phyloP scores from a whole-genome alignment of 2,888 invertebrate species.

The Girardia tigrina region DNA sequence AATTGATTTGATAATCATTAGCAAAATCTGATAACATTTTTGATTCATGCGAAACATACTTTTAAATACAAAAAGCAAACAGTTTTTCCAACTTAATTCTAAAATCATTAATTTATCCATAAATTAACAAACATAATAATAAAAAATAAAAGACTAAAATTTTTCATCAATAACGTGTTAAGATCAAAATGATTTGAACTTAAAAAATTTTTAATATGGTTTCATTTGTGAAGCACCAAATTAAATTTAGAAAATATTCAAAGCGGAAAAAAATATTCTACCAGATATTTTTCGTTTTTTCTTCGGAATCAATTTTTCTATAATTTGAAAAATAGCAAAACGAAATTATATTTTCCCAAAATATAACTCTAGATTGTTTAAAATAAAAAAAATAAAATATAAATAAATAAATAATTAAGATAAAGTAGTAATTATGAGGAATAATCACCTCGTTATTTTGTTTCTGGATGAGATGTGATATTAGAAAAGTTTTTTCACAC shows the following conservation, averaged over 20 bases:
- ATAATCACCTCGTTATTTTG: too few relatives aligned
- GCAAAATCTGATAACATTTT: neutral
- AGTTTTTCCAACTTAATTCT: conserved; percentile 11
- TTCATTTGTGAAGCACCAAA: neutral
- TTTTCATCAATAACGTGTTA: too few relatives aligned
- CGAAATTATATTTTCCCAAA: neutral
- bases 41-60: conserved; percentile 12
- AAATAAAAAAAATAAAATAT: neutral
- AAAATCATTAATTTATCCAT: neutral
- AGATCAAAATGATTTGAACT: neutral
- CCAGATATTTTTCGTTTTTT: conserved; percentile 12
- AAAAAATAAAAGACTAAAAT: neutral
- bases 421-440: too few relatives aligned
- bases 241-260: too few relatives aligned
- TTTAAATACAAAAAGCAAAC: conserved; percentile 4
- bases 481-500: too few relatives aligned
- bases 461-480: too few relatives aligned
- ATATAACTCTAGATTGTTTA: neutral
- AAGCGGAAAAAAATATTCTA: neutral
- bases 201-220: neutral
- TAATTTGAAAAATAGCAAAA: neutral
- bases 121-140: neutral
- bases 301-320: neutral
- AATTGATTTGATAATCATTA: too few relatives aligned
- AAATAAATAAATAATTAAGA: neutral